These are phyloP conservation scores for Bombus polaris DNA, from an alignment of 1,140 invertebrate species.

Conservation along the genomic window DNA sequence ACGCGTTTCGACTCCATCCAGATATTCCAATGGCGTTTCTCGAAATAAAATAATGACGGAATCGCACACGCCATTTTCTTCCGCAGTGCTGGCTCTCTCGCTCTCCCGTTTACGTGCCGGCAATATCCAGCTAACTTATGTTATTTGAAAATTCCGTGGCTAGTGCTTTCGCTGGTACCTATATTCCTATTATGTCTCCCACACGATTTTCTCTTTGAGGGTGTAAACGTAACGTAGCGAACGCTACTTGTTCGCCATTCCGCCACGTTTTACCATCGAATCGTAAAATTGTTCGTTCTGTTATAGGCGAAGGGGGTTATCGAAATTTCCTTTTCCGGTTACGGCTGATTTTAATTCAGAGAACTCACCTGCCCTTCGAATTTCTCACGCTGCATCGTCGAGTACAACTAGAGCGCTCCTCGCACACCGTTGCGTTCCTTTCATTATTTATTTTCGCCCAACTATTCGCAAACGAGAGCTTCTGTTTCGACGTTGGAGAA, in stretches of 20 bases:
- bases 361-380: slow-evolving; percentile 8
- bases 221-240: neutral
- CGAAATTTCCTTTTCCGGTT: neutral
- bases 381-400: neutral
- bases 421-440: neutral
- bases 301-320: neutral
- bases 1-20: slow-evolving; percentile 1
- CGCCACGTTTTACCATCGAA: slow-evolving; percentile 30
- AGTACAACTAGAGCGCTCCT: neutral
- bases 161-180: slow-evolving; percentile 67
- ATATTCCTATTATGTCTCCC: slow-evolving; percentile 56
- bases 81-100: neutral
- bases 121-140: slow-evolving; percentile 50
- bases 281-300: slow-evolving; percentile 7
- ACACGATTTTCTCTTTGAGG: slow-evolving; percentile 52
- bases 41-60: slow-evolving; percentile 61
- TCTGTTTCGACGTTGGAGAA: neutral
- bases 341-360: slow-evolving; percentile 26
- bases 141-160: slow-evolving; percentile 60
- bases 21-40: slow-evolving; percentile 47
- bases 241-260: neutral
- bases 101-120: neutral
- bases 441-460: slow-evolving; percentile 8
- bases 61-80: slow-evolving; percentile 49
- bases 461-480: slow-evolving; percentile 5